Evolutionary conservation across 2,888 invertebrate genomes (phyloP).

Genomic region (Idaea biselata): DNA sequence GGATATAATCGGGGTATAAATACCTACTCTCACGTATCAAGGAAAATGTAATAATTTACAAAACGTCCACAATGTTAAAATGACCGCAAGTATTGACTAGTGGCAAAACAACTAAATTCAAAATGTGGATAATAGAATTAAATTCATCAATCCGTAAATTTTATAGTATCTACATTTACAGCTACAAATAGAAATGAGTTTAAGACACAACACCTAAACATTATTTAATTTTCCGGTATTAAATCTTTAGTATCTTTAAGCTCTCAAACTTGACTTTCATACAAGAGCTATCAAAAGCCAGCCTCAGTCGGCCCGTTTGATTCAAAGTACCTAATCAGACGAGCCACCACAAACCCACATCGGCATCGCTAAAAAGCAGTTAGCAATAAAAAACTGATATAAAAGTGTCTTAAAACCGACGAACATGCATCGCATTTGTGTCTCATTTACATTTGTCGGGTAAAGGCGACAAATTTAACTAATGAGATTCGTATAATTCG

Average conservation of each 20-base stretch:
- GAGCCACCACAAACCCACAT: neutral
- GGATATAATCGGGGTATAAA: too few species aligned
- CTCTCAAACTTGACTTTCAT: neutral
- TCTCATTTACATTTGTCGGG: constrained; percentile 29
- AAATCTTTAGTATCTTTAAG: neutral
- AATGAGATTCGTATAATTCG: constrained; percentile 34
- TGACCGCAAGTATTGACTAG: too few species aligned
- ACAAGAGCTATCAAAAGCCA: neutral
- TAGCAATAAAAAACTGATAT: constrained; percentile 25
- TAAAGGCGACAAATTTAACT: constrained; percentile 27
- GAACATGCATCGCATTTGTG: constrained; percentile 8
- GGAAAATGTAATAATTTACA: too few species aligned
- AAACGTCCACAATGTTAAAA: too few species aligned
- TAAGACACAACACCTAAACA: neutral
- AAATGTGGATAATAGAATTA: neutral
- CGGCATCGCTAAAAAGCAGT: constrained; percentile 14
- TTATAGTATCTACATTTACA: neutral
- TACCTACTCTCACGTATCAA: too few species aligned
- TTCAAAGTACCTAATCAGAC: constrained; percentile 2
- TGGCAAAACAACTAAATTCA: too few species aligned
- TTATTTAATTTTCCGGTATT: neutral
- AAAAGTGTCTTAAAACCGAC: constrained; percentile 15
- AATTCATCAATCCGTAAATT: neutral
- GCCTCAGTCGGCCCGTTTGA: constrained; percentile 21
- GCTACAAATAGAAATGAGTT: neutral